Percentiles rank a stretch among this genome's conserved stretches.
Conservation (phyloP, 2,113 vertebrate genomes). For the Grammomys dolichurus region DNA sequence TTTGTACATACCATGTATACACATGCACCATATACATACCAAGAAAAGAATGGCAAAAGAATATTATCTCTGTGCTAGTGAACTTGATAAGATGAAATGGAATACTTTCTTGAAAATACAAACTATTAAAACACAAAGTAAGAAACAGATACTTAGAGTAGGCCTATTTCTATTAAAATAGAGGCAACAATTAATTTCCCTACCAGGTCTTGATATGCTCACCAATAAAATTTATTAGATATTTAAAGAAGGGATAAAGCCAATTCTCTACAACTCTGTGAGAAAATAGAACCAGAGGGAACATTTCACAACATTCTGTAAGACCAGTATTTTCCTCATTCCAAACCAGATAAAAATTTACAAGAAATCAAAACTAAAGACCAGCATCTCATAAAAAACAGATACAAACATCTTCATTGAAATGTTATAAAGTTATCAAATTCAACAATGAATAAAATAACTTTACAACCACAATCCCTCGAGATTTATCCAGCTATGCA, state of each 20-base stretch:
- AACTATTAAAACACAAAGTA: conserved; percentile 14
- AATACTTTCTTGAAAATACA: neutral
- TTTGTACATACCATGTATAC: too few species aligned
- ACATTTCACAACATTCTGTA: neutral
- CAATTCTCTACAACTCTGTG: neutral
- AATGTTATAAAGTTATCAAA: neutral
- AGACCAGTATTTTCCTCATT: neutral
- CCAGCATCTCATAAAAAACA: neutral
- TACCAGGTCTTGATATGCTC: neutral
- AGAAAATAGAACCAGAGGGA: neutral
- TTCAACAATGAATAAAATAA: neutral
- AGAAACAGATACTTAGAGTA: neutral
- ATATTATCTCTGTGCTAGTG: neutral
- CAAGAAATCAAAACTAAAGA: neutral
- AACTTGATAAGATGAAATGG: conserved; percentile 11
- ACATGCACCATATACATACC: neutral
- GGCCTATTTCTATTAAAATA: neutral
- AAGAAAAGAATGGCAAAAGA: conserved; percentile 7
- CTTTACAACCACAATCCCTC: neutral
- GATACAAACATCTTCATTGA: neutral
- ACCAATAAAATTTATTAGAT: neutral
- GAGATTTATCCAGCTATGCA: neutral
- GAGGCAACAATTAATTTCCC: neutral
- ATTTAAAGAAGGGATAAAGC: neutral
- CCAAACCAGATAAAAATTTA: neutral